Percentiles rank a stretch among this genome's conserved stretches.
Evolutionary conservation across 2,888 invertebrate species (phyloP).

Genomic region (Exephanes ischioxanthus): DNA sequence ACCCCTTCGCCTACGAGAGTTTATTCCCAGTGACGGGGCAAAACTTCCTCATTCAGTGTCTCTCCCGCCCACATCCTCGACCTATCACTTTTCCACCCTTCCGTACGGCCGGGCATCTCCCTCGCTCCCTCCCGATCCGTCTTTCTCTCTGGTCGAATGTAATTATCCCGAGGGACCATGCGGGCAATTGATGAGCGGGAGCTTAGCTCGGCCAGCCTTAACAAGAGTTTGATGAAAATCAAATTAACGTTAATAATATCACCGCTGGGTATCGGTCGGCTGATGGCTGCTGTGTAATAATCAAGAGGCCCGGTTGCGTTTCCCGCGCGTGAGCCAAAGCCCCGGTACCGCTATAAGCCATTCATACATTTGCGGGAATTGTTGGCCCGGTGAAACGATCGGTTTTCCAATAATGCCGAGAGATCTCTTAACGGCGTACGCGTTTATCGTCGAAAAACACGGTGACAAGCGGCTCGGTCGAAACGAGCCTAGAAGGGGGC

Average conservation of each 20-base stretch:
- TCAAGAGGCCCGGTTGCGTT: constrained; percentile 62
- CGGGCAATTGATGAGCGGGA: constrained; percentile 70
- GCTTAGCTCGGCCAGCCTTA: constrained; percentile 69
- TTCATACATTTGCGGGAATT: background rate
- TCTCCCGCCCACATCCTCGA: constrained; percentile 2
- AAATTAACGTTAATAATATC: constrained; percentile 72
- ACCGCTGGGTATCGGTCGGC: constrained; percentile 55
- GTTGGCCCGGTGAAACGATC: constrained; percentile 25
- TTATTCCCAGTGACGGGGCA: constrained; percentile 58
- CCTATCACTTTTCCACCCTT: constrained; percentile 46
- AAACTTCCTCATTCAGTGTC: constrained; percentile 64
- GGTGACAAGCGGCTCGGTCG: background rate
- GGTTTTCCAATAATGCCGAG: constrained; percentile 35
- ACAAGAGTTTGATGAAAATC: constrained; percentile 73
- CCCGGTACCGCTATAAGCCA: constrained; percentile 6
- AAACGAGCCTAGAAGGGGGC: background rate
- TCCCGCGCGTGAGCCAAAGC: constrained; percentile 19
- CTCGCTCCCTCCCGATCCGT: constrained; percentile 17
- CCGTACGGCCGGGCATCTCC: constrained; percentile 13
- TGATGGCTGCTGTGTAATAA: constrained; percentile 42
- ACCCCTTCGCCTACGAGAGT: constrained; percentile 56
- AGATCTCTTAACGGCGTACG: background rate
- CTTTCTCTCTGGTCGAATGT: constrained; percentile 63
- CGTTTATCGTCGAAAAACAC: background rate
- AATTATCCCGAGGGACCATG: constrained; percentile 67